Conservation (phyloP, 2,888 invertebrate genomes). For the Eurytoma californica region DNA sequence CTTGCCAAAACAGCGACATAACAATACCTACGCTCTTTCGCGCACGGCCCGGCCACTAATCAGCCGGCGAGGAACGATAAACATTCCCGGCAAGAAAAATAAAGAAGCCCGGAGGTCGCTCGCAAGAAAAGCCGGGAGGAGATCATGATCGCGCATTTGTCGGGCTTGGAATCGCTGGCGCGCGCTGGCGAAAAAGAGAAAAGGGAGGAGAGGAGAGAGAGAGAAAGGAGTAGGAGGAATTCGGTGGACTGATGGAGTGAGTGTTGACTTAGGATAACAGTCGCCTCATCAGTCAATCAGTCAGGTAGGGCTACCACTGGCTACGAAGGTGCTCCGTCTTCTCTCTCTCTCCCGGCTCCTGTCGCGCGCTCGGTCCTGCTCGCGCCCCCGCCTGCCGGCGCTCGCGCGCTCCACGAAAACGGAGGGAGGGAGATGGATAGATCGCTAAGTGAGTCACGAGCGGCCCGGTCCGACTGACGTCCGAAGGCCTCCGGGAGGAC, state of each 20-base stretch:
- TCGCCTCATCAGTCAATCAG: slow-evolving; percentile 75
- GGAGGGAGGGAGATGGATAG: slow-evolving; percentile 55
- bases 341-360: slow-evolving; percentile 60
- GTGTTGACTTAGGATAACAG: slow-evolving; percentile 75
- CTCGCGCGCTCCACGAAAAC: slow-evolving; percentile 10
- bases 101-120: slow-evolving; percentile 18
- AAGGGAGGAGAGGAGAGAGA: slow-evolving; percentile 16
- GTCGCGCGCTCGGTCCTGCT: slow-evolving; percentile 61
- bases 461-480: slow-evolving; percentile 59
- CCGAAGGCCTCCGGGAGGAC: slow-evolving; percentile 55
- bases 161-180: neutral
- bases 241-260: slow-evolving; percentile 72
- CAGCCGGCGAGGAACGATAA: slow-evolving; percentile 27
- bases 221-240: slow-evolving; percentile 58
- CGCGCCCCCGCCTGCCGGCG: slow-evolving; percentile 31
- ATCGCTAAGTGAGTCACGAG: slow-evolving; percentile 70
- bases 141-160: slow-evolving; percentile 29
- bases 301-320: slow-evolving; percentile 64
- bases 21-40: slow-evolving; percentile 6
- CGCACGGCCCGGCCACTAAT: slow-evolving; percentile 11
- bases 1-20: slow-evolving; percentile 4
- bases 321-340: slow-evolving; percentile 68
- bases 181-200: slow-evolving; percentile 27
- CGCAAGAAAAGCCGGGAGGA: slow-evolving; percentile 22
- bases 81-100: slow-evolving; percentile 35